phyloP scores from a whole-genome alignment of 2,797 vertebrate genomes.

The Etheostoma perlongum region DNA sequence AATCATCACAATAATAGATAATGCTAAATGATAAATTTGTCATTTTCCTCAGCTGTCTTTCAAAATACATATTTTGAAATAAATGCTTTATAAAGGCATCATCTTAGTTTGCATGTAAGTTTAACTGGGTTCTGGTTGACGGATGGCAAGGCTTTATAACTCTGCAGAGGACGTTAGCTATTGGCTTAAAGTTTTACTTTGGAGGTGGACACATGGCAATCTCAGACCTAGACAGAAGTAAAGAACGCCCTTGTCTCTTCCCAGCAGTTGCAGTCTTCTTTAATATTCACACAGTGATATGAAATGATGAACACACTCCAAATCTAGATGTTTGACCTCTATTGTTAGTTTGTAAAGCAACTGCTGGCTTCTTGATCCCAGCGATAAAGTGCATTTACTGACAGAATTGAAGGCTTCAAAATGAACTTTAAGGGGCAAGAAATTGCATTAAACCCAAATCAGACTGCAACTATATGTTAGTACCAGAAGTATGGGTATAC shows the following conservation, averaged over 20 bases:
- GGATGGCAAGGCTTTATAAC: slow-evolving; percentile 54
- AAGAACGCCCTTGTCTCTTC: slow-evolving; percentile 48
- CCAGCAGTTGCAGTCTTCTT: slow-evolving; percentile 27
- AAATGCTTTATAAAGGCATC: background rate
- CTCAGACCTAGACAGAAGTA: slow-evolving; percentile 38
- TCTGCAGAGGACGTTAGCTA: slow-evolving; percentile 49
- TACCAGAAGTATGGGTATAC: background rate
- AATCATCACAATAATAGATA: background rate
- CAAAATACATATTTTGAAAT: background rate
- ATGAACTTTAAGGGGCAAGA: slow-evolving; percentile 14
- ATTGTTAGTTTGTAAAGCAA: slow-evolving; percentile 32
- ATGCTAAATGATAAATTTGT: background rate
- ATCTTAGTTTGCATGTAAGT: slow-evolving; percentile 33
- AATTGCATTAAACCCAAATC: slow-evolving; percentile 28
- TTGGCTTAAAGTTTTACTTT: slow-evolving; percentile 59
- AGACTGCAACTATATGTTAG: slow-evolving; percentile 3
- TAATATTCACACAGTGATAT: slow-evolving; percentile 24
- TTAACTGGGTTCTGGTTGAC: slow-evolving; percentile 43
- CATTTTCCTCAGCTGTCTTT: background rate
- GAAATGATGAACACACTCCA: slow-evolving; percentile 27
- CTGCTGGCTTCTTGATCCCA: slow-evolving; percentile 26
- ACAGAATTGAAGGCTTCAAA: slow-evolving; percentile 15
- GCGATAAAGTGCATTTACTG: slow-evolving; percentile 20
- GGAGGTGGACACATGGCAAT: slow-evolving; percentile 46
- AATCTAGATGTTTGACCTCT: slow-evolving; percentile 37